Percentiles rank a stretch among this genome's conserved stretches.
These are phyloP conservation scores for Diarsia brunnea DNA, from an alignment of 2,888 invertebrate species.

Conservation along the genomic window DNA sequence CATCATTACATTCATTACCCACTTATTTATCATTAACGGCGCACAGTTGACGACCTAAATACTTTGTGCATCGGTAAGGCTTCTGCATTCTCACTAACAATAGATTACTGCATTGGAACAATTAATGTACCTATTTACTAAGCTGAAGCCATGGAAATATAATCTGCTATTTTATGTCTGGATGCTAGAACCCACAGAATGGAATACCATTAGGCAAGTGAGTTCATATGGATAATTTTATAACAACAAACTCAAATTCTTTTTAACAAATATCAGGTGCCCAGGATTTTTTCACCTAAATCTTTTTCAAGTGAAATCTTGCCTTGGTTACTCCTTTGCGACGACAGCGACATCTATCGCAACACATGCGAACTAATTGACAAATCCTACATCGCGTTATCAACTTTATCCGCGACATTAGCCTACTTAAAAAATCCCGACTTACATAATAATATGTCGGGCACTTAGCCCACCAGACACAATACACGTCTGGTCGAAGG, in stretches of 20 bases:
- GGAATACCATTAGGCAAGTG: neutral
- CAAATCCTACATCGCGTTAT: too few species aligned
- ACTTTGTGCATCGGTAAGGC: constrained; percentile 19
- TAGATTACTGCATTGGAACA: constrained; percentile 20
- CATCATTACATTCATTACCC: neutral
- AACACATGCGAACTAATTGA: too few species aligned
- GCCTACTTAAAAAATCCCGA: too few species aligned
- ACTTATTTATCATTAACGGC: constrained; percentile 10
- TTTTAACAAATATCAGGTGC: too few species aligned
- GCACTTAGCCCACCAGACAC: too few species aligned
- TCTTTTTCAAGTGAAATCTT: too few species aligned
- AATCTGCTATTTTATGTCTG: constrained; percentile 1
- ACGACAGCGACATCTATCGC: too few species aligned
- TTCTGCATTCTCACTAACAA: constrained; percentile 38
- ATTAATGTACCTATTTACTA: constrained; percentile 29
- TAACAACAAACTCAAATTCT: neutral
- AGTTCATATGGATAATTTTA: neutral
- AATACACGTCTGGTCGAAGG: too few species aligned
- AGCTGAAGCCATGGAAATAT: constrained; percentile 16
- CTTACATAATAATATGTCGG: too few species aligned
- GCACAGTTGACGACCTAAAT: constrained; percentile 33
- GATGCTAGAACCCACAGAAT: neutral
- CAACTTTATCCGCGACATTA: too few species aligned
- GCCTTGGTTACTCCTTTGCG: too few species aligned
- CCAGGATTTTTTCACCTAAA: too few species aligned